Base-by-base conservation (phyloP, 2,888 invertebrate species). In the Stenodema calcarata region DNA sequence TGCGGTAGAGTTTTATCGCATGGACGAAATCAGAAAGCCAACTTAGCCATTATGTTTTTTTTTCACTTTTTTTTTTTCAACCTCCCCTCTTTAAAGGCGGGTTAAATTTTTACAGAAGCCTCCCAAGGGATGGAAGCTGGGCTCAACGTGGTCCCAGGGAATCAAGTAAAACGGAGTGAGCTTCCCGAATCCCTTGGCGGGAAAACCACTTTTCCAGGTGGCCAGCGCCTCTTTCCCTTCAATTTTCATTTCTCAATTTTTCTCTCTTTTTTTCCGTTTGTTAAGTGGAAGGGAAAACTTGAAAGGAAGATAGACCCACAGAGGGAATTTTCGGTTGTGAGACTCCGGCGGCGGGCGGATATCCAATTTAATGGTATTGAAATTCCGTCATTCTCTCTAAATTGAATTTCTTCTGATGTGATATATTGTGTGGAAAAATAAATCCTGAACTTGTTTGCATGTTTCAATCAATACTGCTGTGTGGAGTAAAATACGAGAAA, bases 221-320 rank as follows among this genome's bases (percentile, higher is more conserved):
- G 62, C 62, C 62, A 54, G 54, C 54, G 54, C 54, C 54, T 54
- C 27, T 7, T 62, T 62, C 23, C 62, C 62, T 62, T 62, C 62
- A 62, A 62, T 62, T 62, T 41, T 75, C 35, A 75, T 75, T 75
- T 75, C 35, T 75, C 42, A 35, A 41, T 75, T 75, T 42, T 54
- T 18, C n/a, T 54, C n/a, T 54, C 23, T 9, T 54, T n/a, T 41
- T 73, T 75, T 42, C 35, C 12, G 35, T 16, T 16, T 75, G 14
- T 11, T 75, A 14, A 35, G 4, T 75, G 30, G 35, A 14, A n/a
- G 35, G 28, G 30, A 14, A 41, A 75, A 75, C 75, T 30, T 75
- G n/a, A 35, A 35, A 12, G 73, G 73, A 73, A 75, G 42, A 75
- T 41, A 75, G 62, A 62, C 62, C 11, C 12, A 2, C 18, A 23